Evolutionary conservation across 2,888 invertebrate genomes (phyloP).

Genomic region (Xylota sylvarum): DNA sequence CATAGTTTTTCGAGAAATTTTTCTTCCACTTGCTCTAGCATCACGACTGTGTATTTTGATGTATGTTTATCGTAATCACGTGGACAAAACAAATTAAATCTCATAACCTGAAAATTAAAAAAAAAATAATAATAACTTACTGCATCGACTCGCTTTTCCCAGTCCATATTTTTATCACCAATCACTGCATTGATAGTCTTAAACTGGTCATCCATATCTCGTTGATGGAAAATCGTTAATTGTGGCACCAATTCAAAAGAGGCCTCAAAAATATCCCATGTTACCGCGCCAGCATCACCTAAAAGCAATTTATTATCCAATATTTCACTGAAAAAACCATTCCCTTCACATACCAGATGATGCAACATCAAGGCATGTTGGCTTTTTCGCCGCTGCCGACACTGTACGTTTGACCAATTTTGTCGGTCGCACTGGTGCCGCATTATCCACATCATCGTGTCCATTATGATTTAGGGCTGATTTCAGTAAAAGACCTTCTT

Average conservation of each 20-base stretch:
- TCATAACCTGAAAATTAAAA: too few species aligned
- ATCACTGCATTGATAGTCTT: conserved; percentile 90
- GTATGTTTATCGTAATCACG: too few species aligned
- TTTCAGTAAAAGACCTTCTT: conserved; percentile 91
- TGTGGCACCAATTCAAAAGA: conserved; percentile 94
- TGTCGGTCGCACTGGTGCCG: conserved; percentile 83
- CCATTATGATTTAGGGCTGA: conserved; percentile 86
- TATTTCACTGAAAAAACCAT: neutral
- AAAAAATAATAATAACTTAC: conserved; percentile 86
- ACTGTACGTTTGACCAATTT: conserved; percentile 85
- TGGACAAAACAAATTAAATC: too few species aligned
- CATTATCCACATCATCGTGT: conserved; percentile 85
- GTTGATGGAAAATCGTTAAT: conserved; percentile 92
- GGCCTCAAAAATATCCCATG: conserved; percentile 94
- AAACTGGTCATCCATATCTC: conserved; percentile 93
- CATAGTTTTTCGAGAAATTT: too few species aligned
- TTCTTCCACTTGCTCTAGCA: too few species aligned
- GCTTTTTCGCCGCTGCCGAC: conserved; percentile 81
- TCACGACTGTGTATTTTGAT: too few species aligned
- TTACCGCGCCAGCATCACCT: conserved; percentile 93
- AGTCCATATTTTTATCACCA: conserved; percentile 93
- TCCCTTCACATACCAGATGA: conserved; percentile 61
- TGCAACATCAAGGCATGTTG: conserved; percentile 79
- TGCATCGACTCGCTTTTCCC: conserved; percentile 97
- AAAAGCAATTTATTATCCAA: neutral